Evolutionary conservation across 2,888 invertebrate species (phyloP).

Genomic region (Eristalinus aeneus): DNA sequence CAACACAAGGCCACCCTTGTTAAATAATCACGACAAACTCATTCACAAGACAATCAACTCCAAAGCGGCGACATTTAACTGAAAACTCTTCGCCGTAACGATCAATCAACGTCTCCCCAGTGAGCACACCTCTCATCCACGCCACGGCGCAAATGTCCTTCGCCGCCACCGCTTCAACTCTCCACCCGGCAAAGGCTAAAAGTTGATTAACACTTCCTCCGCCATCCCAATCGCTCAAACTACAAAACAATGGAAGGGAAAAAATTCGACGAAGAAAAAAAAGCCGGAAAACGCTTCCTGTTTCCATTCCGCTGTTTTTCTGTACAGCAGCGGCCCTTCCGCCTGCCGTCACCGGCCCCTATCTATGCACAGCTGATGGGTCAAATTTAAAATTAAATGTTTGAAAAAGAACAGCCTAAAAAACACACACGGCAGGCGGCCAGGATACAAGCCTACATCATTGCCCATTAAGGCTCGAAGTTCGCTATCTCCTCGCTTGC

Average conservation of each 20-base stretch:
- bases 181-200: conserved; percentile 51
- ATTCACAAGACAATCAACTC: not conserved
- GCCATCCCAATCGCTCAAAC: not conserved
- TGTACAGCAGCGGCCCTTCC: conserved; percentile 36
- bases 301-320: conserved; percentile 61
- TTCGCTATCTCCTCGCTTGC: conserved; percentile 70
- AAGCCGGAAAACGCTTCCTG: conserved; percentile 52
- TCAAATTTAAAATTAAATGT: conserved; percentile 71
- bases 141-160: conserved; percentile 49
- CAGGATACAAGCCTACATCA: conserved; percentile 70
- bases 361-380: conserved; percentile 63
- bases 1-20: not conserved
- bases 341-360: conserved; percentile 60
- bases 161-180: conserved; percentile 13
- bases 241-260: conserved; percentile 13
- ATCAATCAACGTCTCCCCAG: conserved; percentile 43
- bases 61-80: conserved; percentile 53
- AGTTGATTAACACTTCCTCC: conserved; percentile 70
- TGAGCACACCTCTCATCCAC: conserved; percentile 31
- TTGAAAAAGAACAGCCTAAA: conserved; percentile 63
- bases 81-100: conserved; percentile 4
- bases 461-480: conserved; percentile 70
- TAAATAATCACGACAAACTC: not conserved
- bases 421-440: conserved; percentile 66
- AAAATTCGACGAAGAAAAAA: conserved; percentile 14